A percentile compares a stretch with the other conserved stretches of the same genome.
These are phyloP conservation scores for Allobates femoralis DNA, from an alignment of 2,797 vertebrate species.

Conservation along the genomic window DNA sequence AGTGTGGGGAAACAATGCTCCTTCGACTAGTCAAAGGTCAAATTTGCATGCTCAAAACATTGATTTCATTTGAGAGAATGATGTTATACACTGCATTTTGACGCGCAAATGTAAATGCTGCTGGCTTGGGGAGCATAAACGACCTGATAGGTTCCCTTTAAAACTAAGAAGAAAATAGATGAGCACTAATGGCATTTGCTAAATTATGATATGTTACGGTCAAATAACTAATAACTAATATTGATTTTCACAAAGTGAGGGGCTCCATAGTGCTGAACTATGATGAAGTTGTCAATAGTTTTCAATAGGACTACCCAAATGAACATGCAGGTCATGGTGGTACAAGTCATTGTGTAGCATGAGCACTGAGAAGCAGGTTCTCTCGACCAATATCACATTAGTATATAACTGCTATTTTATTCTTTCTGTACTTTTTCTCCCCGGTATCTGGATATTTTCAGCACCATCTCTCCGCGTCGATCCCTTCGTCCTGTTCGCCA, in stretches of 20 bases:
- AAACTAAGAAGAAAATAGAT: not conserved
- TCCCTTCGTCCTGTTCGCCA: constrained; percentile 5
- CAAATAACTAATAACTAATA: no score
- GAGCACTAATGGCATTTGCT: not conserved
- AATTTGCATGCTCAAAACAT: no score
- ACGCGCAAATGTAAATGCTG: no score
- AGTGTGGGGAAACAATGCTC: no score
- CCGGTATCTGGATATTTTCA: constrained; percentile 53
- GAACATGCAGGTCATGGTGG: not conserved
- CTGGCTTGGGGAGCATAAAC: no score
- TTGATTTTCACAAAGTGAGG: not conserved
- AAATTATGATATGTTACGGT: no score
- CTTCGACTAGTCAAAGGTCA: no score
- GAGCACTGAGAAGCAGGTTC: not conserved
- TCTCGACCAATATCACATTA: not conserved
- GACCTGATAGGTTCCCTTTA: no score
- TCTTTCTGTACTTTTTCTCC: not conserved
- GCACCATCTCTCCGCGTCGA: not conserved
- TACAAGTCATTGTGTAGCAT: not conserved
- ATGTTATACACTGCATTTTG: no score
- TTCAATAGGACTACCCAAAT: not conserved
- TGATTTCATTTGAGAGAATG: no score
- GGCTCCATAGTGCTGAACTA: not conserved
- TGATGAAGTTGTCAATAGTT: not conserved
- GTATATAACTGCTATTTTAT: not conserved